Base-by-base conservation (phyloP, 2,113 vertebrate genomes). In the Epinephelus cyanopodus region DNA sequence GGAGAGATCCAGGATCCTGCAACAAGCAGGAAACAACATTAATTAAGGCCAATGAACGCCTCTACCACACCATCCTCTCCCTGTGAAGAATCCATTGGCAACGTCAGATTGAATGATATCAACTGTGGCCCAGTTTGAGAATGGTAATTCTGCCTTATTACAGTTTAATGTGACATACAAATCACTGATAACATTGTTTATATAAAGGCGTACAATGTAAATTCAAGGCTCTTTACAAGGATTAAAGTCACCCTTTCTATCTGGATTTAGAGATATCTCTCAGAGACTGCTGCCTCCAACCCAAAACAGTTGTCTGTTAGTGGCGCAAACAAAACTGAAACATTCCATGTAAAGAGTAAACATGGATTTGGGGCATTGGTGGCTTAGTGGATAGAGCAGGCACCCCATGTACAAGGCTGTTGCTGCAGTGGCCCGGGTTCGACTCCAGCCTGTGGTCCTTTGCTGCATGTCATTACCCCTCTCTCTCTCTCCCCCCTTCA, bases 141-240 rank as follows among this genome's bases (percentile, higher is more conserved):
- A 50, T 25, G 39, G 48, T 8, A 7, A 61, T 27, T 53, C 27
- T 14, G 33, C 11, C 62, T 18, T 45, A 73, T 54, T 3, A 53
- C 37, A 48, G 18, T 67, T 84, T 77, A 21, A 78, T 66, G 61
- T 18, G 58, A 54, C 54, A n/a, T 11, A 62, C 18, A 19, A 18
- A 47, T 69, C 54, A 19, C 21, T 39, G 67, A 57, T 57, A 29
- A 60, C 52, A 23, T 1, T 63, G 37, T 65, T 52, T 27, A 60
- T 39, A 14, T 65, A 52, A 19, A 77, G 10, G 25, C 8, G 27
- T 11, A n/a, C 25, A 19, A 25, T 65, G 18, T 52, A 27, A 64
- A 50, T 27, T 50, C 48, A 13, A 70, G 21, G 56, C 29, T 39
- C 10, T 50, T 48, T 45, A 45, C 11, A 45, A 45, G 33, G 33